These are phyloP conservation scores for Ceyx margarethae DNA, from an alignment of 2,113 vertebrate species.

Conservation along the genomic window DNA sequence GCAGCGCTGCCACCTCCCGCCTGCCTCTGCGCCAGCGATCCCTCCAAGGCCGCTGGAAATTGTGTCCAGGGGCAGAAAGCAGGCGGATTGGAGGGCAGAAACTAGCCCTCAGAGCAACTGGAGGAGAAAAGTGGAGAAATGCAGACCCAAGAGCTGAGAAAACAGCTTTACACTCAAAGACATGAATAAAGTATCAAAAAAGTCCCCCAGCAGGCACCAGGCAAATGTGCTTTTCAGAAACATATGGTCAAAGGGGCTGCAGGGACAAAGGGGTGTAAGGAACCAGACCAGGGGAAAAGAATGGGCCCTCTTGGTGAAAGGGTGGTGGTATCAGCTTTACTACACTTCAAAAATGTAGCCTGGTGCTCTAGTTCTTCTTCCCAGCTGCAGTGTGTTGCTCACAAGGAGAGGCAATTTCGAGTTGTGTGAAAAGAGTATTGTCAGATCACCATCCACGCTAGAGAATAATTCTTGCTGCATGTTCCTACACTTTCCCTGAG, in stretches of 20 bases:
- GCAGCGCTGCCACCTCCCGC: not conserved
- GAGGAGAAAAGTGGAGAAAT: not conserved
- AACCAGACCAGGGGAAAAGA: not conserved
- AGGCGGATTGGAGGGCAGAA: accelerated
- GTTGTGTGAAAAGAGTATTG: not conserved
- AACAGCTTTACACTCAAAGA: accelerated
- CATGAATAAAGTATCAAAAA: not conserved
- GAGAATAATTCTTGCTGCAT: not conserved
- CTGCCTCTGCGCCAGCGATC: too few species aligned
- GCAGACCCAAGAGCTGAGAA: accelerated
- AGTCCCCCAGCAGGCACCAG: accelerated
- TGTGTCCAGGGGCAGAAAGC: accelerated
- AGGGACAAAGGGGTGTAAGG: not conserved
- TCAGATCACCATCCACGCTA: not conserved
- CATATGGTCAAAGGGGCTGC: accelerated
- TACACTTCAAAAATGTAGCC: not conserved
- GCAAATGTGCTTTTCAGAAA: not conserved
- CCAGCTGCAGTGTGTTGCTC: not conserved
- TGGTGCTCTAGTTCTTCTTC: not conserved
- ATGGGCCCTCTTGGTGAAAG: not conserved
- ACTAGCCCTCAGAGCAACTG: not conserved
- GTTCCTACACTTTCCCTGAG: not conserved
- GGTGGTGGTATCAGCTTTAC: not conserved
- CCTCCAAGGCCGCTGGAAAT: accelerated
- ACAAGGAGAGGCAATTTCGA: not conserved